Evolutionary conservation across 2,888 invertebrate species (phyloP).

Genomic region (Heteropelma amictum): DNA sequence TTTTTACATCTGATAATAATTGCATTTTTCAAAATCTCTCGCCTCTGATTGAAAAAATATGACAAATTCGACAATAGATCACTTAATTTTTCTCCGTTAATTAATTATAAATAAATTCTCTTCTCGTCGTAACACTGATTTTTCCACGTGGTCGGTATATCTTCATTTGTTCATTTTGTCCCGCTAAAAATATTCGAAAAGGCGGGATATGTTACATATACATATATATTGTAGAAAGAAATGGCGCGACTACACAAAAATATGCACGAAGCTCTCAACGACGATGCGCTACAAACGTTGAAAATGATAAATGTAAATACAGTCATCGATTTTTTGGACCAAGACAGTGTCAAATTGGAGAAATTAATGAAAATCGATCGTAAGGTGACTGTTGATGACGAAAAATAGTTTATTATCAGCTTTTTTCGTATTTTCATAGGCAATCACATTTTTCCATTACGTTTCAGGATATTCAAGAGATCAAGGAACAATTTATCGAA

Average conservation of each 20-base stretch:
- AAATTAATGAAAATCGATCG: constrained; percentile 74
- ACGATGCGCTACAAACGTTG: constrained; percentile 78
- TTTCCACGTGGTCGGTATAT: too few species aligned
- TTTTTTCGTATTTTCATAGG: not conserved
- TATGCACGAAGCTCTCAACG: constrained; percentile 75
- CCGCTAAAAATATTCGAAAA: constrained; percentile 4
- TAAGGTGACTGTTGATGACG: constrained; percentile 57
- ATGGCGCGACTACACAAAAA: constrained; percentile 66
- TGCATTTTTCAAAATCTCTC: too few species aligned
- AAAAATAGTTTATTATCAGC: not conserved
- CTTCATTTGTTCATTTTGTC: too few species aligned
- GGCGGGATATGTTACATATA: not conserved
- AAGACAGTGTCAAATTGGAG: constrained; percentile 80
- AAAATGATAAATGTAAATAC: constrained; percentile 80
- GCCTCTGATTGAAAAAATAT: too few species aligned
- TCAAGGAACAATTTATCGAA: constrained; percentile 78
- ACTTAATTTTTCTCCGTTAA: not conserved
- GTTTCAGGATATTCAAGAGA: constrained; percentile 76
- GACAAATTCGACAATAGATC: too few species aligned
- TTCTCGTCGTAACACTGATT: too few species aligned
- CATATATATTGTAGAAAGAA: too few species aligned
- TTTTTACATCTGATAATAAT: constrained; percentile 12
- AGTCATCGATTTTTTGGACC: constrained; percentile 81
- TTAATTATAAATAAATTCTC: too few species aligned
- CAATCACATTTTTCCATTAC: constrained; percentile 17